Percentiles rank a stretch among this genome's conserved stretches.
Evolutionary conservation across 64 coral and sea anemone species (phyloP).

Genomic region (Montipora capricornis): DNA sequence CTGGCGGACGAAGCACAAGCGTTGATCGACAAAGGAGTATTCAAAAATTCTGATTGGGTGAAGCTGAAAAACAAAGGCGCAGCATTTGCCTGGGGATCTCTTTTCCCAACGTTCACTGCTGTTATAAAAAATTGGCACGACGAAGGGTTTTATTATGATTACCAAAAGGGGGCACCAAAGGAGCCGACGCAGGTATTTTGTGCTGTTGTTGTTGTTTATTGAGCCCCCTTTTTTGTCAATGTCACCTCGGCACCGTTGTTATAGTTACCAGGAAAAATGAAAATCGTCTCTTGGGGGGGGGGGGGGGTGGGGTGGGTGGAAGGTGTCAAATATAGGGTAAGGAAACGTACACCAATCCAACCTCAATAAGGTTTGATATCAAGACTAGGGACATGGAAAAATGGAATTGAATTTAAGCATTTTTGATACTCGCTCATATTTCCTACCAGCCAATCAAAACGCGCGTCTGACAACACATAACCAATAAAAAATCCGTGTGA

Average conservation of each 20-base stretch:
- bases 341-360: too few relatives aligned
- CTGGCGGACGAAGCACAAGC: constrained; percentile 71
- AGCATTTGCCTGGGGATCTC: constrained; percentile 80
- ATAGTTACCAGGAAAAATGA: not conserved
- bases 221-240: not conserved
- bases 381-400: too few relatives aligned
- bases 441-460: too few relatives aligned
- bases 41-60: constrained; percentile 77
- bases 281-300: too few relatives aligned
- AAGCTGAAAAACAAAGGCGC: constrained; percentile 59
- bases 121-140: constrained; percentile 89
- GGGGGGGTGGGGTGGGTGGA: too few relatives aligned
- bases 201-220: not conserved
- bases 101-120: constrained; percentile 83
- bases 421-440: too few relatives aligned
- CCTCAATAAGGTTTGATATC: too few relatives aligned
- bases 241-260: not conserved
- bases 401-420: too few relatives aligned
- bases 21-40: constrained; percentile 74
- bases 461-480: too few relatives aligned
- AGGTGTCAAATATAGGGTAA: too few relatives aligned
- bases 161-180: constrained; percentile 43
- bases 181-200: constrained; percentile 1
- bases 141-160: constrained; percentile 63
- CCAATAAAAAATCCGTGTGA: too few relatives aligned